These are phyloP conservation scores for Tethea ocularis DNA, from an alignment of 2,888 invertebrate genomes.

Conservation along the genomic window DNA sequence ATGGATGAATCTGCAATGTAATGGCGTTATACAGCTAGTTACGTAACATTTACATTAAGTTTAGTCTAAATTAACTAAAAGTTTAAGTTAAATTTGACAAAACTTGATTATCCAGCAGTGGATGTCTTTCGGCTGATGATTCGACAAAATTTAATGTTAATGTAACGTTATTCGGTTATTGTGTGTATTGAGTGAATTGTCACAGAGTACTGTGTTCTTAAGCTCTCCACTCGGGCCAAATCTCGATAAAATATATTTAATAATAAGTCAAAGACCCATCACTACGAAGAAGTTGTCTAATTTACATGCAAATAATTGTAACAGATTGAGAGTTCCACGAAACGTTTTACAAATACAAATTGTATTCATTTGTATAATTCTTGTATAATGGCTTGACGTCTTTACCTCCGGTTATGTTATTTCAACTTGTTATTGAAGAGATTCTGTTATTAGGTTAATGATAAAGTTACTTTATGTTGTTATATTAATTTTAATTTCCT, in stretches of 20 bases:
- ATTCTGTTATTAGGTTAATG: conserved; percentile 9
- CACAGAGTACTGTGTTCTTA: no score
- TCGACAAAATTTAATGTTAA: no score
- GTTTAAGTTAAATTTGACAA: no score
- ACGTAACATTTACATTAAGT: no score
- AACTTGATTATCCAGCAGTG: no score
- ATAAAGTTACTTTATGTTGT: background rate
- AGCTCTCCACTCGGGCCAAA: no score
- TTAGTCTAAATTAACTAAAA: no score
- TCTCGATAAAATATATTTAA: background rate
- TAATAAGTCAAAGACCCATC: conserved; percentile 14
- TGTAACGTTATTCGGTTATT: no score
- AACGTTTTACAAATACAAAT: conserved; percentile 54
- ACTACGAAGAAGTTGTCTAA: conserved; percentile 58
- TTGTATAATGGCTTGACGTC: conserved; percentile 41
- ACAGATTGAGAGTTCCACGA: conserved; percentile 60
- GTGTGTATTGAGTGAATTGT: no score
- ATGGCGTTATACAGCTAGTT: no score
- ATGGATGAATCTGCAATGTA: no score
- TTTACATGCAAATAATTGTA: conserved; percentile 77
- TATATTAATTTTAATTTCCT: conserved; percentile 12
- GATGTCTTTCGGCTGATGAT: no score
- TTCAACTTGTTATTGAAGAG: conserved; percentile 17
- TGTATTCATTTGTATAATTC: conserved; percentile 69
- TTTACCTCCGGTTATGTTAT: conserved; percentile 47